These are phyloP conservation scores for Hyperopisus bebe DNA, from an alignment of 2,113 vertebrate genomes.

Conservation along the genomic window DNA sequence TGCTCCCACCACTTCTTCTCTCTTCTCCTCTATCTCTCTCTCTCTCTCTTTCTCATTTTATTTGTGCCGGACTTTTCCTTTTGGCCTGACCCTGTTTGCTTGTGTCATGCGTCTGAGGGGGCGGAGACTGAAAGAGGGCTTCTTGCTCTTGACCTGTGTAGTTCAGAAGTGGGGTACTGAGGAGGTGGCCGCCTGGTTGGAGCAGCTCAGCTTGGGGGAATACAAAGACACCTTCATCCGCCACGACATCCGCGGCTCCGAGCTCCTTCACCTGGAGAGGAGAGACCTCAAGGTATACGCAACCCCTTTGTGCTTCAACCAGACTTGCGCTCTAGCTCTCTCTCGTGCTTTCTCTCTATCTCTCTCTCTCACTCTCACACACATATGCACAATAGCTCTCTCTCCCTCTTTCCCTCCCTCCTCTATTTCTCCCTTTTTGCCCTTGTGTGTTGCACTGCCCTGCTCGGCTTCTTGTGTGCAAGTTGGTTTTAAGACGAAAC, in stretches of 20 bases:
- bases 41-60: slow-evolving; percentile 24
- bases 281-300: slow-evolving; percentile 95
- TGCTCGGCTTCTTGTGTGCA: slow-evolving; percentile 64
- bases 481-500: slow-evolving; percentile 38
- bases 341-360: slow-evolving; percentile 23
- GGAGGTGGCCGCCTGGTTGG: slow-evolving; percentile 98
- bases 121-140: slow-evolving; percentile 82
- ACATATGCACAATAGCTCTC: slow-evolving; percentile 2
- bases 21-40: background rate
- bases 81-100: slow-evolving; percentile 74
- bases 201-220: slow-evolving; percentile 98
- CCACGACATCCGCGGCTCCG: slow-evolving; percentile 97
- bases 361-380: slow-evolving; percentile 22
- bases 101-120: slow-evolving; percentile 70
- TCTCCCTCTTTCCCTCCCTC: slow-evolving; percentile 22
- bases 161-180: slow-evolving; percentile 99
- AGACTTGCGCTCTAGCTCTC: slow-evolving; percentile 27
- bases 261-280: slow-evolving; percentile 98
- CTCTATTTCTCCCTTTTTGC: slow-evolving; percentile 41
- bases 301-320: slow-evolving; percentile 60
- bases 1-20: slow-evolving; percentile 47
- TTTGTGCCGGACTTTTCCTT: slow-evolving; percentile 58
- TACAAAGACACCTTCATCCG: slow-evolving; percentile 97
- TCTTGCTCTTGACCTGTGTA: slow-evolving; percentile 92
- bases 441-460: slow-evolving; percentile 52